A percentile compares a stretch with the other conserved stretches of the same genome.
Evolutionary conservation across 2,113 vertebrate genomes (phyloP).

Genomic region (Chionis minor): DNA sequence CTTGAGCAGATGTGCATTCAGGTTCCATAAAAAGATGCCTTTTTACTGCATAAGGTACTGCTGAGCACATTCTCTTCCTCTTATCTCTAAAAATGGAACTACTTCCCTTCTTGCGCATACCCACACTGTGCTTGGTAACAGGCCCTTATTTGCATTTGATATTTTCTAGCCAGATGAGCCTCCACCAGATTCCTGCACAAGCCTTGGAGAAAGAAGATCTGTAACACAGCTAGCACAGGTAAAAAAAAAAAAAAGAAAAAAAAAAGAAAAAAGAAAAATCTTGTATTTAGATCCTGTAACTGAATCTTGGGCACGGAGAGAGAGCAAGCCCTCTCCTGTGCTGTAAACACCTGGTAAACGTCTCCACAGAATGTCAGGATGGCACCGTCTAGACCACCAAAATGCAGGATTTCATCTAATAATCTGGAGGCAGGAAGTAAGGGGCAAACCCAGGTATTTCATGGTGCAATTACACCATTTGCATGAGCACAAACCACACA

Average conservation of each 20-base stretch:
- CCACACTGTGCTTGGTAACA: conserved; percentile 6
- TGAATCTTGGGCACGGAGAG: not conserved
- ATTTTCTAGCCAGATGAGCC: conserved; percentile 52
- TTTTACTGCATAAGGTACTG: not conserved
- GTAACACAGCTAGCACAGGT: conserved; percentile 83
- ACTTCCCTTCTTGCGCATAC: conserved; percentile 14
- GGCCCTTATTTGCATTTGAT: conserved; percentile 23
- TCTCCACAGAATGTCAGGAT: not conserved
- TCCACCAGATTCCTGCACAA: not conserved
- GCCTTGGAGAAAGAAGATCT: conserved; percentile 68
- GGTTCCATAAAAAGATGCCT: conserved; percentile 23
- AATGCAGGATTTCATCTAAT: not conserved
- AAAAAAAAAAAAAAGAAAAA: not conserved
- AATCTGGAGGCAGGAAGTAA: not conserved
- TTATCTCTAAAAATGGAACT: conserved; percentile 32
- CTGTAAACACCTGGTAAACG: not conserved
- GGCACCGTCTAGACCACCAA: not conserved
- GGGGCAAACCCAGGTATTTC: not conserved
- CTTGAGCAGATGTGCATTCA: conserved; percentile 12
- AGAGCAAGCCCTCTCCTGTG: not conserved
- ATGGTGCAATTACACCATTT: not conserved
- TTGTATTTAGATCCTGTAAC: not conserved
- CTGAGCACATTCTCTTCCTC: not conserved
- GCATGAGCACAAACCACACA: not conserved
- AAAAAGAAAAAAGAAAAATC: not conserved